Conservation (phyloP, 2,888 invertebrate species). For the Scrobipalpa atriplicella region DNA sequence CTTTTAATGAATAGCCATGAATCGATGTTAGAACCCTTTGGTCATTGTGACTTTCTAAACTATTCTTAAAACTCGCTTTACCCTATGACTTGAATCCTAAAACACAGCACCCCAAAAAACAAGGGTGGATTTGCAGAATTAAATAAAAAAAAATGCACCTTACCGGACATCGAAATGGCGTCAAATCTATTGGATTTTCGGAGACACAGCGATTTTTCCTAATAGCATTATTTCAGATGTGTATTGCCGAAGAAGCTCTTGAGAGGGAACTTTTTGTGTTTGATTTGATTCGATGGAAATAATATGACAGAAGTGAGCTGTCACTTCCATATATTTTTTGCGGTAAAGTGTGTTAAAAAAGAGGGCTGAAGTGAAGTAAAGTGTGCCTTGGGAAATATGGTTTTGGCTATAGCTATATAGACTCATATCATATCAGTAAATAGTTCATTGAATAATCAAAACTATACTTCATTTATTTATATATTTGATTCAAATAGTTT, state of each 20-base stretch:
- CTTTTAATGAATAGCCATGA: too few species aligned
- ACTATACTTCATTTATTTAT: too few species aligned
- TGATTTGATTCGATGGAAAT: conserved; percentile 54
- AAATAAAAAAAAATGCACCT: conserved; percentile 79
- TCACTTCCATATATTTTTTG: conserved; percentile 24
- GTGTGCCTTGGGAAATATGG: not conserved
- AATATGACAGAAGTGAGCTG: conserved; percentile 24
- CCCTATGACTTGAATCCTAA: not conserved
- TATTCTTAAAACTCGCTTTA: not conserved
- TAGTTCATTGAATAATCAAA: too few species aligned
- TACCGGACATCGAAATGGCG: conserved; percentile 75
- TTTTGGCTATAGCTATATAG: too few species aligned
- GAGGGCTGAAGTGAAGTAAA: not conserved
- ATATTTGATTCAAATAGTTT: too few species aligned
- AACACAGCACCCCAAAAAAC: conserved; percentile 68
- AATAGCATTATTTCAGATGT: conserved; percentile 63
- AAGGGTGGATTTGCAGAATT: conserved; percentile 81
- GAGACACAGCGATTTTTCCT: conserved; percentile 57
- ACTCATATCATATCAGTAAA: too few species aligned
- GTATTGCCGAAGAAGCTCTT: conserved; percentile 45
- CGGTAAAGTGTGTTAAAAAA: conserved; percentile 10
- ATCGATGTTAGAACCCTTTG: not conserved
- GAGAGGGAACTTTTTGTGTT: conserved; percentile 45
- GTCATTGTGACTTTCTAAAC: too few species aligned
- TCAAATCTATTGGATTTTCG: conserved; percentile 69